Percentiles rank a stretch among this genome's conserved stretches.
Conservation (phyloP, 92 coral and sea anemone genomes). For the Siderastrea siderea region DNA sequence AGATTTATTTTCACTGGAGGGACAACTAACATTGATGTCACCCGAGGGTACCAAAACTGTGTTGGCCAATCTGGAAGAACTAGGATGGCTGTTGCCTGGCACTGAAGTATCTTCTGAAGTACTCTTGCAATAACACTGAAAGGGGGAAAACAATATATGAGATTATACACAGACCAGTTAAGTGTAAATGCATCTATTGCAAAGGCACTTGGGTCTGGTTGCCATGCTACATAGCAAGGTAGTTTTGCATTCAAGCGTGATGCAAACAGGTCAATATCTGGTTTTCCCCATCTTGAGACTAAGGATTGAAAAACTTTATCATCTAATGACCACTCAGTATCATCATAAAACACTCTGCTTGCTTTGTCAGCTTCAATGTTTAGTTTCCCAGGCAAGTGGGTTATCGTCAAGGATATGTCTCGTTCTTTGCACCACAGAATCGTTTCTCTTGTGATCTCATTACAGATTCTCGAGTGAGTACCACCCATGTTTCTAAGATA, state of each 20-base stretch:
- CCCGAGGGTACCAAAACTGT: slow-evolving; percentile 71
- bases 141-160: not conserved
- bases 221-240: slow-evolving; percentile 55
- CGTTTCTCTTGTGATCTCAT: slow-evolving; percentile 6
- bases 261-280: slow-evolving; percentile 72
- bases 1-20: slow-evolving; percentile 34
- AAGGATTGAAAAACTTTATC: slow-evolving; percentile 12
- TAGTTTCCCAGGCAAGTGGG: slow-evolving; percentile 54
- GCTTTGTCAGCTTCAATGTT: slow-evolving; percentile 52
- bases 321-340: slow-evolving; percentile 70
- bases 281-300: slow-evolving; percentile 48
- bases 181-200: slow-evolving; percentile 68
- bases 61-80: slow-evolving; percentile 71
- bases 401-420: slow-evolving; percentile 12
- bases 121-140: not conserved
- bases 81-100: slow-evolving; percentile 57
- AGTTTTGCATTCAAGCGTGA: slow-evolving; percentile 68
- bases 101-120: not conserved
- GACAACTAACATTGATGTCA: slow-evolving; percentile 40
- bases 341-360: slow-evolving; percentile 52
- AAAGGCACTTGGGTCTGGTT: slow-evolving; percentile 68
- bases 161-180: slow-evolving; percentile 44
- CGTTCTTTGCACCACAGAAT: slow-evolving; percentile 43
- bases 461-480: slow-evolving; percentile 48
- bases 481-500: slow-evolving; percentile 54